A percentile compares a stretch with the other conserved stretches of the same genome.
These are phyloP conservation scores for Popillia japonica DNA, from an alignment of 1,140 invertebrate genomes.

Conservation along the genomic window DNA sequence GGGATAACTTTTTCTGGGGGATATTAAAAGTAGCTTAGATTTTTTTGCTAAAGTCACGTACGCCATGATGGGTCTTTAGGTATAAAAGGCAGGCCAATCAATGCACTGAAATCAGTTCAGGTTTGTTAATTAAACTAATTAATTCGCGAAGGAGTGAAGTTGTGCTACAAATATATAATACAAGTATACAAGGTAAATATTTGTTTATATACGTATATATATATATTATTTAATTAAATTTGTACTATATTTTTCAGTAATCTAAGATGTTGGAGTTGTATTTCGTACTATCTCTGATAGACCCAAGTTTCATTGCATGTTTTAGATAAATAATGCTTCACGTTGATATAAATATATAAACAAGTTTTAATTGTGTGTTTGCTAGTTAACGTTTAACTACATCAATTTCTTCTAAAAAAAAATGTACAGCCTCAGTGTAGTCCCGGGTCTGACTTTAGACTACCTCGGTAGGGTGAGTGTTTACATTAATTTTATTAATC, in stretches of 20 bases:
- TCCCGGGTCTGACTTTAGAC: neutral
- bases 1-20: too few species aligned
- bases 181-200: too few species aligned
- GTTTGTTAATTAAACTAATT: neutral
- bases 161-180: too few species aligned
- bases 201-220: too few species aligned
- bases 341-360: neutral
- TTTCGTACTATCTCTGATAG: neutral
- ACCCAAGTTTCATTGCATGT: neutral
- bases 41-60: neutral
- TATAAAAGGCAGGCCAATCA: neutral
- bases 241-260: neutral
- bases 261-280: neutral
- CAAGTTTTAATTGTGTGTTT: too few species aligned
- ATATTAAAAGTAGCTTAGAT: too few species aligned
- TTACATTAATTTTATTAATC: neutral
- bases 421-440: neutral
- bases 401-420: neutral
- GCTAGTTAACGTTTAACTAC: neutral
- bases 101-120: neutral
- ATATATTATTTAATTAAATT: too few species aligned
- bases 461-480: neutral
- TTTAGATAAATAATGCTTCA: neutral
- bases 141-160: neutral
- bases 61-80: neutral